A percentile compares a stretch with the other conserved stretches of the same genome.
Conservation (phyloP, 2,113 vertebrate species). For the Ciconia stormi region DNA sequence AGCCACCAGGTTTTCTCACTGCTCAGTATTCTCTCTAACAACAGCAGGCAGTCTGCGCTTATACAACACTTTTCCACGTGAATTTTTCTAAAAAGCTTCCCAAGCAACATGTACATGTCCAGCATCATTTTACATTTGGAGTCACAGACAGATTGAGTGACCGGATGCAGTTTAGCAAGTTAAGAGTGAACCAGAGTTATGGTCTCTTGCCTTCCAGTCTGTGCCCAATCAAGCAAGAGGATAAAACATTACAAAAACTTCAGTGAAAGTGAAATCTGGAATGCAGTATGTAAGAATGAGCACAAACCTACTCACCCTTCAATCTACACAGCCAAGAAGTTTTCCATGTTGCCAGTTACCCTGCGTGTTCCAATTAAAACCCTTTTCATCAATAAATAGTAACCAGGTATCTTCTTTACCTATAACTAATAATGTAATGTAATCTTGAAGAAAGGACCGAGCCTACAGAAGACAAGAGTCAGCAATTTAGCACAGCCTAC, state of each 20-base stretch:
- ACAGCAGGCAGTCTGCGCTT: neutral
- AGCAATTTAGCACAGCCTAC: neutral
- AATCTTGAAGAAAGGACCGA: neutral
- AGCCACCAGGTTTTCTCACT: neutral
- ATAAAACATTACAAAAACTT: neutral
- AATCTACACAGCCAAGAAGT: neutral
- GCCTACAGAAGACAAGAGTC: neutral
- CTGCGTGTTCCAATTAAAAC: neutral
- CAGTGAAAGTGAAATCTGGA: neutral
- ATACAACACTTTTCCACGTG: neutral
- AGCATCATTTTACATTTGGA: neutral
- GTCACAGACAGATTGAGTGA: neutral
- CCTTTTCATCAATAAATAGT: neutral
- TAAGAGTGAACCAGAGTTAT: neutral
- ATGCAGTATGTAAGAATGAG: neutral
- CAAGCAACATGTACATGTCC: neutral
- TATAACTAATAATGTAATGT: neutral
- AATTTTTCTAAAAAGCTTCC: neutral
- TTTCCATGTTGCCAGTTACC: neutral
- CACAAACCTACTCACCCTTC: neutral
- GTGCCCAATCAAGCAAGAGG: neutral
- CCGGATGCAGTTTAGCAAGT: neutral
- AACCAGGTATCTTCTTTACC: neutral
- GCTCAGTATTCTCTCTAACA: neutral
- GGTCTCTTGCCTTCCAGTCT: neutral